Conservation (phyloP, 2,113 vertebrate genomes). For the Platichthys stellatus region DNA sequence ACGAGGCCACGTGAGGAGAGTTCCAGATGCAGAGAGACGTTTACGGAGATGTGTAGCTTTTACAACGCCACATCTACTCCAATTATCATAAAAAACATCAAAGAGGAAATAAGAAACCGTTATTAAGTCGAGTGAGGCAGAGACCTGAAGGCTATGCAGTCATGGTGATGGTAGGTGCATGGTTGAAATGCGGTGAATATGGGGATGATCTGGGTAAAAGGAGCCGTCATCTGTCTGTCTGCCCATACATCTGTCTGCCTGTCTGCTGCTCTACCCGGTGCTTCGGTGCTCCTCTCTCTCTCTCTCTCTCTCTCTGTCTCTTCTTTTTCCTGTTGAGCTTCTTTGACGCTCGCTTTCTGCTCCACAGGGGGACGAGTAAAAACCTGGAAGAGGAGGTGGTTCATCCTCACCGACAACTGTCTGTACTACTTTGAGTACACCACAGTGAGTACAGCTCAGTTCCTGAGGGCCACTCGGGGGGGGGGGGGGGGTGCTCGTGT, state of each 20-base stretch:
- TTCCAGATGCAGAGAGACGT: constrained; percentile 16
- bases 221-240: constrained; percentile 75
- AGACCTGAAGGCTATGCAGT: neutral
- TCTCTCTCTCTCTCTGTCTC: constrained; percentile 13
- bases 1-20: neutral
- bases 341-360: constrained; percentile 72
- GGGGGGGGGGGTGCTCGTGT: too few relatives aligned
- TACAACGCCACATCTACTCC: neutral
- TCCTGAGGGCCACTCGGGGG: neutral
- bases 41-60: constrained; percentile 9
- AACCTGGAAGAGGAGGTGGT: constrained; percentile 99
- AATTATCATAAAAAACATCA: neutral
- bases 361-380: constrained; percentile 94
- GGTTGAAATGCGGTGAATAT: constrained; percentile 21
- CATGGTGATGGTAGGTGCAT: constrained; percentile 43
- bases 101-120: neutral
- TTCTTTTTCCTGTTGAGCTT: constrained; percentile 3
- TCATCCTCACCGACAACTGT: constrained; percentile 98
- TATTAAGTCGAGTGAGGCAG: neutral
- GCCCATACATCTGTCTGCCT: constrained; percentile 78
- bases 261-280: constrained; percentile 74
- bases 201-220: constrained; percentile 26
- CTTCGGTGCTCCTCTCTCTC: constrained; percentile 57
- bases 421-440: constrained; percentile 99
- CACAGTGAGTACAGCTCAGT: constrained; percentile 86